Base-by-base conservation (phyloP, 2,113 vertebrate species). In the Puffinus mauretanicus region DNA sequence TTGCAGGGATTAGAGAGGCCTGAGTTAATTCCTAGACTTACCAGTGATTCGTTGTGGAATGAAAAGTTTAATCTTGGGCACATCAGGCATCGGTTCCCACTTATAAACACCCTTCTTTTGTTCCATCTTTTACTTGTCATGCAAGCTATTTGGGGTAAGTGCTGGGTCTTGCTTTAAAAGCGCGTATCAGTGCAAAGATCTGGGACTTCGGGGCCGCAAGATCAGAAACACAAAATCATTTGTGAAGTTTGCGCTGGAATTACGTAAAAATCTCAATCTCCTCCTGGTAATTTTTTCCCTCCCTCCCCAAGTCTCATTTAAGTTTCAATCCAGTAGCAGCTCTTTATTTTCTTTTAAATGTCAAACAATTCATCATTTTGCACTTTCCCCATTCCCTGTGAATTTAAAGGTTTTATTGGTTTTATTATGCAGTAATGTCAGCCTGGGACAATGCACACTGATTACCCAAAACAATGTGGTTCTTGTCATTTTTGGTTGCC, bases 311-410 rank as follows among this genome's bases (percentile, higher is more conserved):
- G 26, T 57, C 75, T 90, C 66, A 2, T 47, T 65, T 14, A 44
- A 71, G 49, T 65, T 83, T 47, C 62, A 72, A 13, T 54, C 44
- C 30, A 36, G 55, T 72, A 71, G 69, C 67, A 26, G 94, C 32
- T 71, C 81, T 75, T n/a, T 34, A 44, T 82, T 80, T 88, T 70
- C 86, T 51, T 77, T 40, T 54, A 34, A 66, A 66, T 13, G 88
- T 78, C 91, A 89, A 96, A 86, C 92, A 82, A 78, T 85, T 83
- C 64, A 86, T 94, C 86, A 66, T 84, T 90, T 82, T 87, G 29
- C 27, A 29, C 64, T 77, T 76, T 57, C 67, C 42, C 64, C 9
- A 0, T 65, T 94, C 66, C 13, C 14, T 0, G 26, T 26, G 49
- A 51, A 62, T 89, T 12, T 58, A 3, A 11, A 58, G 54, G 58